A percentile compares a stretch with the other conserved stretches of the same genome.
Conservation (phyloP, 2,888 invertebrate genomes). For the Sinohyriopsis cumingii region DNA sequence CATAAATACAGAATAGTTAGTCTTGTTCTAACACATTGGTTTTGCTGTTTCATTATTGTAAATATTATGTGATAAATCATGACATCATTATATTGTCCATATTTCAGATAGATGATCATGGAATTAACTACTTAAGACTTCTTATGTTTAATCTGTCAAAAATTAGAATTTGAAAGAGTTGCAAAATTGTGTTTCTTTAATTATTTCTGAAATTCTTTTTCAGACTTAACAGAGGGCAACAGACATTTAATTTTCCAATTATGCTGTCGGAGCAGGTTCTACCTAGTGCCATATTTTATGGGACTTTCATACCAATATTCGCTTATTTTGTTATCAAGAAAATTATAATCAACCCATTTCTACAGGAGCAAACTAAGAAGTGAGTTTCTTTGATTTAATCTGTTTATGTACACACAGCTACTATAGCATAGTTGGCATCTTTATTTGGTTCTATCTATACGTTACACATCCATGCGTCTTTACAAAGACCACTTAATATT, state of each 20-base stretch:
- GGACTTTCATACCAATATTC: slow-evolving; percentile 88
- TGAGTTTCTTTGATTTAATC: slow-evolving; percentile 41
- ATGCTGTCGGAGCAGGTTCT: slow-evolving; percentile 91
- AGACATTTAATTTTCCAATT: slow-evolving; percentile 90
- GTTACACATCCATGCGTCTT: not conserved
- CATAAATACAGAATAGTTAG: too few relatives aligned
- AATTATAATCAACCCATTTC: slow-evolving; percentile 82
- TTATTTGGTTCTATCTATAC: too few relatives aligned
- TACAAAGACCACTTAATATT: too few relatives aligned
- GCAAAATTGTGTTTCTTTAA: not conserved
- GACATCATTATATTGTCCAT: too few relatives aligned
- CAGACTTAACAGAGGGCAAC: slow-evolving; percentile 89
- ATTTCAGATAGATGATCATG: too few relatives aligned
- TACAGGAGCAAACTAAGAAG: slow-evolving; percentile 82
- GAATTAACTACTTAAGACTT: too few relatives aligned
- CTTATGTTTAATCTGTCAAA: too few relatives aligned
- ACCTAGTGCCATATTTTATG: slow-evolving; percentile 93
- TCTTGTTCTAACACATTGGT: too few relatives aligned
- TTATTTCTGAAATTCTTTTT: slow-evolving; percentile 5
- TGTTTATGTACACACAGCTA: not conserved
- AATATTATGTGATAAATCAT: too few relatives aligned
- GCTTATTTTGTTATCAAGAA: slow-evolving; percentile 82
- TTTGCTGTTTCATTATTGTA: too few relatives aligned
- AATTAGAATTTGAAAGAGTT: too few relatives aligned
- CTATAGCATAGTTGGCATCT: not conserved